These are phyloP conservation scores for Vireo griseus DNA, from an alignment of 2,797 vertebrate genomes.

Conservation along the genomic window DNA sequence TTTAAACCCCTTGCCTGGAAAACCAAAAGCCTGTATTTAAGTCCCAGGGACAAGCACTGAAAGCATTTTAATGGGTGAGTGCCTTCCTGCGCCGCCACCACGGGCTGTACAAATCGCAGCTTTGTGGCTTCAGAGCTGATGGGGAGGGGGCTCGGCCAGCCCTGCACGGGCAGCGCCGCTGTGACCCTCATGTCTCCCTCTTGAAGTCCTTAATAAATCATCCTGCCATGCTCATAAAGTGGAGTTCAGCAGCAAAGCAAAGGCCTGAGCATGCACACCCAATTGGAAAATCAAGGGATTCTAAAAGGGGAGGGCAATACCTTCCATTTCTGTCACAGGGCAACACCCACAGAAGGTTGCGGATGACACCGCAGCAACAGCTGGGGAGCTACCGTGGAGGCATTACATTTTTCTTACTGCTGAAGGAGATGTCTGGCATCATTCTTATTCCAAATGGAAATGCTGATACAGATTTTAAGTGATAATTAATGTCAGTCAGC, in stretches of 20 bases:
- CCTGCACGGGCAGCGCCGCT: accelerated
- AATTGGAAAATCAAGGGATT: background rate
- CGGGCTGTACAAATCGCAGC: background rate
- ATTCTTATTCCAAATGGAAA: background rate
- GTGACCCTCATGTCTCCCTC: background rate
- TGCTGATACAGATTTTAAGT: slow-evolving; percentile 1
- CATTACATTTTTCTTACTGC: background rate
- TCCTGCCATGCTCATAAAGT: background rate
- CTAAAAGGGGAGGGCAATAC: background rate
- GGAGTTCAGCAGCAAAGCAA: background rate
- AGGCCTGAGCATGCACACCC: background rate
- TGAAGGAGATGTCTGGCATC: background rate
- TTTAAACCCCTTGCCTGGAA: background rate
- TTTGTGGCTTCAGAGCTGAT: background rate
- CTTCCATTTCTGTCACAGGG: background rate
- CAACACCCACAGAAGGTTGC: accelerated
- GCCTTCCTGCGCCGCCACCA: background rate
- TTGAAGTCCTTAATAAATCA: slow-evolving; percentile 36
- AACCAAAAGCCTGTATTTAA: background rate
- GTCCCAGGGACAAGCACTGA: background rate
- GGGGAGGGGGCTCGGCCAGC: background rate
- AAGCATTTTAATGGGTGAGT: slow-evolving; percentile 2
- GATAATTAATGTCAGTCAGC: slow-evolving; percentile 23
- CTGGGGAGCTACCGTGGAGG: background rate
- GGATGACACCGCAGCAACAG: accelerated